Evolutionary conservation across 2,888 invertebrate species (phyloP), one percentile per base, ranked within the genome.

Genomic region (Brachylomia viminalis): DNA sequence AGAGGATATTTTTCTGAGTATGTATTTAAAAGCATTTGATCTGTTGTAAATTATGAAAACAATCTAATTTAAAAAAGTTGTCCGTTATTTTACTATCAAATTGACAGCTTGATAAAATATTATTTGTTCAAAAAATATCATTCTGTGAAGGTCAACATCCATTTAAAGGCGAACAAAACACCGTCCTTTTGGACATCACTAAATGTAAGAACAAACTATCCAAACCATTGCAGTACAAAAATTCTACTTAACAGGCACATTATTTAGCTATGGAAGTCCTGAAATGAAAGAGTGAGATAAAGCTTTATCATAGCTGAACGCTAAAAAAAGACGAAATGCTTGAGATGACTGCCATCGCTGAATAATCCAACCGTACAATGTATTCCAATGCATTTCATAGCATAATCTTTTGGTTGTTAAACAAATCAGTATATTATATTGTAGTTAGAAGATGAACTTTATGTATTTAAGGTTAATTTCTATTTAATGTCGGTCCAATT

Each of bases 401-500:
- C 87, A 88, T 87, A 87, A 87, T 84, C 38, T 79, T 83, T 87
- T 79, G 89, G 86, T 87, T 87, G 86, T 84, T 74, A 78, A 61
- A 77, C 52, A 66, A 77, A 79, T 83, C 88, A 76, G 77, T 87
- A 62, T 87, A 71, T 77, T 75, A 70, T 85, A 65, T 72, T 72
- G 30, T 84, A 83, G 75, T 77, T 88, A 82, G 72, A 79, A 78
- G 69, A 82, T 86, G n/a, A 79, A 79, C 67, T 75, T 79, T 83
- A 80, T 78, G 69, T 84, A 87, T 82, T 84, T 89, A 87, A 86
- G 84, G 84, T 85, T 87, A 82, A 85, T 86, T 85, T 85, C 66
- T 87, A 84, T 84, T 79, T 73, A 75, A 88, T 68, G 82, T 86
- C 74, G 95, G 94, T 95, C 94, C 94, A 94, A 94, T 94, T 93